These are phyloP conservation scores for Aethes cnicana DNA, from an alignment of 2,888 invertebrate genomes.

Conservation along the genomic window DNA sequence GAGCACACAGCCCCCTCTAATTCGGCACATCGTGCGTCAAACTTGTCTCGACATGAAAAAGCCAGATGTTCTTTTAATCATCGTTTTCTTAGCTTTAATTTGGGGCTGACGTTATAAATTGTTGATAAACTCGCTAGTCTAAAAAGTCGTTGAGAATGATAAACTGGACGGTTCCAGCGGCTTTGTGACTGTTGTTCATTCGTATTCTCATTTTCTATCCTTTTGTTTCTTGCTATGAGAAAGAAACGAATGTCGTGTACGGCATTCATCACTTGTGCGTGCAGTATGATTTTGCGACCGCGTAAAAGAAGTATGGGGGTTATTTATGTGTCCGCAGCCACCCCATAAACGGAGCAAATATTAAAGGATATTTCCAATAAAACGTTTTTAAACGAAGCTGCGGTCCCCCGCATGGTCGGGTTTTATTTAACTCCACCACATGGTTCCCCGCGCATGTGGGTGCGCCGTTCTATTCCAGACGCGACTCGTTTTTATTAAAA, in stretches of 20 bases:
- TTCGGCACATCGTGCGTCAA: constrained; percentile 57
- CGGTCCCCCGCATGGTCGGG: constrained; percentile 30
- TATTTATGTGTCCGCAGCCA: constrained; percentile 12
- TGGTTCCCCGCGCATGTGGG: constrained; percentile 23
- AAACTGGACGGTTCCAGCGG: not conserved
- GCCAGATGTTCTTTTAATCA: constrained; percentile 31
- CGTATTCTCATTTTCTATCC: not conserved
- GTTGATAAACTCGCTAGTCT: constrained; percentile 15
- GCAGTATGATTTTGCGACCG: too few relatives aligned
- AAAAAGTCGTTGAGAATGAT: constrained; percentile 4
- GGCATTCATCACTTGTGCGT: too few relatives aligned
- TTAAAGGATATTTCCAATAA: constrained; percentile 28
- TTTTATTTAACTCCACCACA: constrained; percentile 29
- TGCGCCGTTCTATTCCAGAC: constrained; percentile 30
- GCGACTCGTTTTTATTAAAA: constrained; percentile 23
- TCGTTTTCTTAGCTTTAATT: constrained; percentile 28
- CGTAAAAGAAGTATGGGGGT: too few relatives aligned
- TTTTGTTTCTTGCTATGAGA: not conserved
- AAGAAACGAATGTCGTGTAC: too few relatives aligned
- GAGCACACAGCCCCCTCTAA: constrained; percentile 54
- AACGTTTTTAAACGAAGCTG: constrained; percentile 29
- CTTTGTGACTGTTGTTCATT: not conserved
- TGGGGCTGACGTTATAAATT: constrained; percentile 26
- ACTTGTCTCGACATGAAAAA: constrained; percentile 62
- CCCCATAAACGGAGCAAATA: constrained; percentile 24